Percentiles rank a stretch among this genome's conserved stretches.
Conservation (phyloP, 2,888 invertebrate genomes). For the Bombylius major region DNA sequence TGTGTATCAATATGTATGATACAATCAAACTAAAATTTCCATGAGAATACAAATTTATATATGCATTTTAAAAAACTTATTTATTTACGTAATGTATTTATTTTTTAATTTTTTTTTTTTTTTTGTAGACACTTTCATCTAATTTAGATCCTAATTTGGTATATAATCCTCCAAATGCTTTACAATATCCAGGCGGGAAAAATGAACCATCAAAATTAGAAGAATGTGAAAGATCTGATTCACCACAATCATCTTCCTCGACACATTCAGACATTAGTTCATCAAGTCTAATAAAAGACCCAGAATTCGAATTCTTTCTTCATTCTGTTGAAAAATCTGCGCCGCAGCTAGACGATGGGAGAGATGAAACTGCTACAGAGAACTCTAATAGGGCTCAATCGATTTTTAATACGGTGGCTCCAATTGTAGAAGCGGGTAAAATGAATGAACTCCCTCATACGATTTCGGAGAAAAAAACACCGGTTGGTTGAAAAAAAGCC, state of each 20-base stretch:
- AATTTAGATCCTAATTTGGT: slow-evolving; percentile 63
- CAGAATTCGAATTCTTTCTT: slow-evolving; percentile 46
- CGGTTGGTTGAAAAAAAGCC: slow-evolving; percentile 21
- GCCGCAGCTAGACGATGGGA: slow-evolving; percentile 20
- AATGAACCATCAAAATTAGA: slow-evolving; percentile 26
- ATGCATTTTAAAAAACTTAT: too few relatives aligned
- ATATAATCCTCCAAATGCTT: slow-evolving; percentile 80
- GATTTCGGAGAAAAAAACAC: slow-evolving; percentile 16
- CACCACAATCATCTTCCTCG: slow-evolving; percentile 64
- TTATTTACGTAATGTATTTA: not conserved
- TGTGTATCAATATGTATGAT: too few relatives aligned
- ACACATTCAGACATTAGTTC: slow-evolving; percentile 58
- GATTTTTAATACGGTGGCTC: slow-evolving; percentile 10
- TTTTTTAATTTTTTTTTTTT: slow-evolving; percentile 1
- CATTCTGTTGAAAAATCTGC: slow-evolving; percentile 12
- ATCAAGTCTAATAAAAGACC: slow-evolving; percentile 55
- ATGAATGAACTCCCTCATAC: too few relatives aligned
- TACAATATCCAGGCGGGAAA: slow-evolving; percentile 68
- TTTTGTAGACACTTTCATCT: slow-evolving; percentile 45
- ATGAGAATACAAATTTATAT: too few relatives aligned
- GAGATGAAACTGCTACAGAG: slow-evolving; percentile 9
- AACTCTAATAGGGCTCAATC: too few relatives aligned
- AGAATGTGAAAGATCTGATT: slow-evolving; percentile 46
- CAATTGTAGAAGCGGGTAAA: slow-evolving; percentile 8
- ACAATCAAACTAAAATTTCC: too few relatives aligned